phyloP scores from a whole-genome alignment of 2,113 vertebrate species.

The Crotalus viridis region DNA sequence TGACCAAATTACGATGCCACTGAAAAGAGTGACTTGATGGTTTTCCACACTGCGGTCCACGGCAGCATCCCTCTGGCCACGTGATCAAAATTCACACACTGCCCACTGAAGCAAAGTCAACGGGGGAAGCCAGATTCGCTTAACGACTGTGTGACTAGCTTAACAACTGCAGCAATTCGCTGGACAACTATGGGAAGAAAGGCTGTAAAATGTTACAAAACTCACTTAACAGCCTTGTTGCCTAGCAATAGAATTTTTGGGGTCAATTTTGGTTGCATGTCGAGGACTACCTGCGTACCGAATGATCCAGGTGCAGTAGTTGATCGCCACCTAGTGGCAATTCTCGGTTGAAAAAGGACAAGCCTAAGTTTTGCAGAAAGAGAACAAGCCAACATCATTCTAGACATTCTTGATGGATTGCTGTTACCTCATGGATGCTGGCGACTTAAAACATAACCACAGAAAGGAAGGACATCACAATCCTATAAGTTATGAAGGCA shows the following conservation, averaged over 20 bases:
- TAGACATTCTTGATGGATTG: conserved; percentile 26
- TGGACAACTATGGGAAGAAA: too few relatives aligned
- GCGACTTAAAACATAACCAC: conserved; percentile 27
- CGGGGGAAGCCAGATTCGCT: too few relatives aligned
- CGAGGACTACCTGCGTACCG: fast-evolving
- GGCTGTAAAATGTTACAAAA: too few relatives aligned
- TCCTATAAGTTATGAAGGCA: conserved; percentile 33
- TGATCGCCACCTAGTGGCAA: conserved; percentile 63
- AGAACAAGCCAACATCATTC: conserved; percentile 39
- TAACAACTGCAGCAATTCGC: too few relatives aligned
- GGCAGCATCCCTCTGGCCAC: too few relatives aligned
- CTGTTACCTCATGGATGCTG: conserved; percentile 7
- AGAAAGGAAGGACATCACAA: conserved; percentile 5
- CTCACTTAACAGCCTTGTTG: too few relatives aligned
- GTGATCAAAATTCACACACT: too few relatives aligned
- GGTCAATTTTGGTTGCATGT: too few relatives aligned
- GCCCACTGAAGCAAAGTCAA: too few relatives aligned
- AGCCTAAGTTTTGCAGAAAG: not conserved
- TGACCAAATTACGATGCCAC: not conserved
- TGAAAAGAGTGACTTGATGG: not conserved
- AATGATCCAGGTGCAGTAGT: fast-evolving
- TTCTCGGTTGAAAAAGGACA: conserved; percentile 28
- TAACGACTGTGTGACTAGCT: too few relatives aligned
- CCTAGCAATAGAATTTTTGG: too few relatives aligned
- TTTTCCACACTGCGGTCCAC: too few relatives aligned